Percentiles rank a stretch among this genome's conserved stretches.
phyloP scores from a whole-genome alignment of 2,888 invertebrate genomes.

The Drosophila greeni region DNA sequence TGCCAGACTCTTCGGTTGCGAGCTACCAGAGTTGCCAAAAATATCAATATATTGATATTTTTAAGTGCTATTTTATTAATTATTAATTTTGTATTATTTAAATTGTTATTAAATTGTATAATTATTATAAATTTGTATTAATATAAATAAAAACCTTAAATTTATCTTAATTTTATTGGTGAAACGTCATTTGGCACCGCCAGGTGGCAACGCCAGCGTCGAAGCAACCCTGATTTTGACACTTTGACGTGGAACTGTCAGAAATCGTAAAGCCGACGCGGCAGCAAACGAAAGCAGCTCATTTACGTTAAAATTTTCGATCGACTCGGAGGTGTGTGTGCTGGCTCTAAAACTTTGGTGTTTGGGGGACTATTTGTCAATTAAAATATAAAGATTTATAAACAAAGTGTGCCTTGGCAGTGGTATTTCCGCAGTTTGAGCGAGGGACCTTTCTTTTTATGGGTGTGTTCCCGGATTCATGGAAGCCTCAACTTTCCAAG shows the following conservation, averaged over 20 bases:
- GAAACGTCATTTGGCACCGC: background rate
- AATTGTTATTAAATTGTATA: no score
- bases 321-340: conserved; percentile 51
- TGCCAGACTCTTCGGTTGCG: no score
- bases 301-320: conserved; percentile 64
- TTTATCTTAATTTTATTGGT: background rate
- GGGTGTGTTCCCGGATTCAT: background rate
- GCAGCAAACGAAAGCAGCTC: conserved; percentile 39
- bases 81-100: no score
- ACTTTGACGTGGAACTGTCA: conserved; percentile 61
- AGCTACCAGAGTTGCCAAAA: no score
- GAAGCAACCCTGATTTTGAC: conserved; percentile 56
- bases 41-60: no score
- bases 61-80: no score
- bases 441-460: background rate
- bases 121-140: no score
- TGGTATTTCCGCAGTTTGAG: background rate
- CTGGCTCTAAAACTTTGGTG: background rate
- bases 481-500: background rate
- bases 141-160: background rate
- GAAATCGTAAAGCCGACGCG: conserved; percentile 44
- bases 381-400: conserved; percentile 3
- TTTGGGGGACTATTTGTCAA: conserved; percentile 7
- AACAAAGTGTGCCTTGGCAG: background rate
- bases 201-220: conserved; percentile 28